Base-by-base conservation (phyloP, 2,888 invertebrate species). In the Gnatocerus cornutus region DNA sequence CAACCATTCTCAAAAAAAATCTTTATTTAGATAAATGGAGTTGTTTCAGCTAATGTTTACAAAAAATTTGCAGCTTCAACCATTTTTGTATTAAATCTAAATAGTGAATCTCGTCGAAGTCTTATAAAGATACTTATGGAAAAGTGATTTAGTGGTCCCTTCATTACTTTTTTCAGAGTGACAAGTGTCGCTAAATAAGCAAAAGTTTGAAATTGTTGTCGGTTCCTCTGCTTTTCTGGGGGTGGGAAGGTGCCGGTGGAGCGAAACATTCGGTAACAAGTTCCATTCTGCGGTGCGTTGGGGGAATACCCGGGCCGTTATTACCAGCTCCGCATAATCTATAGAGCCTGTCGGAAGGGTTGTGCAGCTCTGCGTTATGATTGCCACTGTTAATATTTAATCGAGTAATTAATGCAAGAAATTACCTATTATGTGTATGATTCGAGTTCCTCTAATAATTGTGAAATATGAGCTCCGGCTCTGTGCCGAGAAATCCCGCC, bases 381-480 rank as follows among this genome's bases (percentile, higher is more conserved):
- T 85, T 85, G 85, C 85, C 82, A 83, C 78, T 81, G 83, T 85
- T 82, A 85, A 85, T 85, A 85, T 84, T 85, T 85, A 84, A 85
- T 83, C 84, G 83, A 84, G 84, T 85, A 85, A 85, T 85, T 85
- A 85, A 85, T 85, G 85, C 85, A 85, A 85, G 85, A 85, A 85
- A 85, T 85, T 85, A 85, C 85, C 85, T 85, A 85, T 85, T 85
- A 85, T 85, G 84, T 83, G 84, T 84, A 85, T 84, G 84, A 85
- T 85, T 85, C 84, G 84, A 84, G 83, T 82, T 81, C 82, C 84
- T 82, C 82, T 82, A 83, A 84, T 85, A 84, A 85, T 85, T 84
- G 84, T 84, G 84, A 85, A 85, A 84, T 85, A 84, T 83, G 83
- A 83, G 81, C 79, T 74, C 75, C 76, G 71, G 78, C 74, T 76